Conservation (phyloP, 2,113 vertebrate genomes). For the Nycticryphes semicollaris region DNA sequence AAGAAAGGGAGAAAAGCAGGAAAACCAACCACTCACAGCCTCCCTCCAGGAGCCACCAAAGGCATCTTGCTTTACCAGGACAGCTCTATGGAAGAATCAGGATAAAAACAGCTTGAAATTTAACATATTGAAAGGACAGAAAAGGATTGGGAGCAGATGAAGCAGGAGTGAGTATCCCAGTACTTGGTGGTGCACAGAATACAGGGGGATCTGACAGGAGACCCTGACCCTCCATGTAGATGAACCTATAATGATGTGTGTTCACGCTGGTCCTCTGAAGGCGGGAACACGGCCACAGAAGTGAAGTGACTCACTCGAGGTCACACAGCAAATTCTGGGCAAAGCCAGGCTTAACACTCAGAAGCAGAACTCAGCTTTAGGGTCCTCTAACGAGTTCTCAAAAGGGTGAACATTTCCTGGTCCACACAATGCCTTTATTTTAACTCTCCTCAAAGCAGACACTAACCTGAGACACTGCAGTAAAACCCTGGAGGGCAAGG, state of each 20-base stretch:
- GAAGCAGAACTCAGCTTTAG: background rate
- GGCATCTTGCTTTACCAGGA: background rate
- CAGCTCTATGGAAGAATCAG: fast-evolving
- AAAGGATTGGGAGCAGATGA: background rate
- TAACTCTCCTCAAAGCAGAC: background rate
- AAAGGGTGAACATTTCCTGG: background rate
- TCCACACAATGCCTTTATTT: background rate
- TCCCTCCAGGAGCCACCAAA: background rate
- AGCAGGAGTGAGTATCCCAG: background rate
- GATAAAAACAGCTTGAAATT: background rate
- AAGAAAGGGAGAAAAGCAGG: background rate
- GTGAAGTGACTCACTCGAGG: background rate
- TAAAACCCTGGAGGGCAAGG: constrained; percentile 83
- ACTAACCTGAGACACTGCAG: constrained; percentile 85
- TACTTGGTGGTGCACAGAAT: background rate
- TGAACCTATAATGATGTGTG: background rate
- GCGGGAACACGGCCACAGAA: background rate
- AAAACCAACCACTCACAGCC: background rate
- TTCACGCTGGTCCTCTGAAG: background rate
- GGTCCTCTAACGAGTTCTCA: background rate
- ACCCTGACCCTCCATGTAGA: background rate
- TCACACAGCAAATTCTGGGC: background rate
- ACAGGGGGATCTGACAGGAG: background rate
- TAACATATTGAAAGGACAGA: background rate
- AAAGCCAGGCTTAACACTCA: background rate